Conservation (phyloP, 2,888 invertebrate species). For the Dicranocentrus wangi region DNA sequence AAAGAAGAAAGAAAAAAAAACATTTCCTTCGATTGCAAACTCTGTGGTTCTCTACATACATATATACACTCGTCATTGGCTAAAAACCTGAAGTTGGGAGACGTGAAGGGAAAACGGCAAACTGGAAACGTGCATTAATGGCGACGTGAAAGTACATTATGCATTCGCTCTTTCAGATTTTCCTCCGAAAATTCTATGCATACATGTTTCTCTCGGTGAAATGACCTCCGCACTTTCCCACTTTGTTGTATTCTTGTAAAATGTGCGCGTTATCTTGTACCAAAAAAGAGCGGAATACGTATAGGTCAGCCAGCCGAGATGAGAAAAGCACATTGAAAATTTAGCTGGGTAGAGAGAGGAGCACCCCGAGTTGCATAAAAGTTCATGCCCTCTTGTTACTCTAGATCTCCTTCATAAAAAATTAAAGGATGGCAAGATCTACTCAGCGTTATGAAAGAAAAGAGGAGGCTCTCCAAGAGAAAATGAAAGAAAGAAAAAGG, state of each 20-base stretch:
- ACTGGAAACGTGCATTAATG: conserved; percentile 3
- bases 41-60: too few species aligned
- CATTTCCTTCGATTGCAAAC: conserved; percentile 41
- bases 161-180: not conserved
- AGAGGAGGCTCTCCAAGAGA: not conserved
- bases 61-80: too few species aligned
- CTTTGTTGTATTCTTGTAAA: not conserved
- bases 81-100: too few species aligned
- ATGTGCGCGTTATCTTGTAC: not conserved
- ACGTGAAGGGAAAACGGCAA: too few species aligned
- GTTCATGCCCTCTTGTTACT: not conserved
- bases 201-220: too few species aligned
- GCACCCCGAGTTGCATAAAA: not conserved
- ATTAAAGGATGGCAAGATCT: not conserved
- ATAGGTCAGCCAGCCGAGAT: not conserved
- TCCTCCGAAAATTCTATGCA: too few species aligned
- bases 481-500: not conserved
- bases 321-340: not conserved
- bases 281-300: not conserved
- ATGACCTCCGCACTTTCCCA: too few species aligned
- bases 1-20: conserved; percentile 23
- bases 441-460: not conserved
- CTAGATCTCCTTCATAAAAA: not conserved
- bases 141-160: conserved; percentile 25
- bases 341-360: not conserved